Percentiles rank a stretch among this genome's conserved stretches.
phyloP scores from a whole-genome alignment of 2,888 invertebrate species.

The Caenorhabditis drosophilae region DNA sequence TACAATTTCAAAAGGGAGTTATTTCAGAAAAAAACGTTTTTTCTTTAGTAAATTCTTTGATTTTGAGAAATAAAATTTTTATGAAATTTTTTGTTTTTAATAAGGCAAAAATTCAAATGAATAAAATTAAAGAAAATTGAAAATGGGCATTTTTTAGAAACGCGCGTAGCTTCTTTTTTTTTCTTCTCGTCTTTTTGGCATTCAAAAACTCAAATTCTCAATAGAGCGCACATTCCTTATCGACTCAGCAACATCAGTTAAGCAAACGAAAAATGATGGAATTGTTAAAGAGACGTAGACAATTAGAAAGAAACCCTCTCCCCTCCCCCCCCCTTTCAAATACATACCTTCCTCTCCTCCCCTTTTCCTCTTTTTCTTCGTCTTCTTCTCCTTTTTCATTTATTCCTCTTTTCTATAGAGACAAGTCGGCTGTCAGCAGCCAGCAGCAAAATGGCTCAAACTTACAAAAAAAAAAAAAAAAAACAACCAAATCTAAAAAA shows the following conservation, averaged over 20 bases:
- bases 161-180: too few relatives aligned
- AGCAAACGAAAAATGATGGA: too few relatives aligned
- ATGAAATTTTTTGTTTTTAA: too few relatives aligned
- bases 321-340: background rate
- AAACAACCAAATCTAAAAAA: slow-evolving; percentile 1
- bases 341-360: slow-evolving; percentile 1
- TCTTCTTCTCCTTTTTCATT: background rate
- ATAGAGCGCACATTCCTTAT: background rate
- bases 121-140: too few relatives aligned
- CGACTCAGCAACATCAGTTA: too few relatives aligned
- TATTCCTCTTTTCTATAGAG: background rate
- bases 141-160: too few relatives aligned
- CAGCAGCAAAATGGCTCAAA: background rate
- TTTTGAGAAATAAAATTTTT: too few relatives aligned
- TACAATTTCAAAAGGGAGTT: too few relatives aligned
- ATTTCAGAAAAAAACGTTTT: too few relatives aligned
- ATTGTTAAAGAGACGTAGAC: background rate
- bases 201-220: background rate
- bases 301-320: background rate
- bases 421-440: slow-evolving; percentile 4
- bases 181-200: too few relatives aligned
- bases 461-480: background rate
- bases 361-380: background rate
- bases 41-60: too few relatives aligned
- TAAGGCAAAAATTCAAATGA: too few relatives aligned